These are phyloP conservation scores for Scaptomyza montana DNA, from an alignment of 1,140 invertebrate species.

Conservation along the genomic window DNA sequence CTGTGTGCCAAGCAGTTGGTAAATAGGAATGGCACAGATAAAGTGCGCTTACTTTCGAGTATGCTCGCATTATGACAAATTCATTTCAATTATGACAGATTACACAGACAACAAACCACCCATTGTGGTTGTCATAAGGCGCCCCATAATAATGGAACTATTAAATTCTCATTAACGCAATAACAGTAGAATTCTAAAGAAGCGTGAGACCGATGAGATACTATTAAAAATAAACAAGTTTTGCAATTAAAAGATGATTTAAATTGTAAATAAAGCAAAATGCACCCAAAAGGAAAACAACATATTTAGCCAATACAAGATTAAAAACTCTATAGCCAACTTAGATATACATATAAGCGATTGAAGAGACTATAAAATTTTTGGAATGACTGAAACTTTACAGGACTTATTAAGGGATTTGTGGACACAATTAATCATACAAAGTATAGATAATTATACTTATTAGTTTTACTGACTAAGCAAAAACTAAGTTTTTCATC, in stretches of 20 bases:
- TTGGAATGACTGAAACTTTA: too few relatives aligned
- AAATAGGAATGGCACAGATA: conserved; percentile 50
- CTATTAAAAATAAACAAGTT: neutral
- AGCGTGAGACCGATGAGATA: too few relatives aligned
- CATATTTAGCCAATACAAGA: too few relatives aligned
- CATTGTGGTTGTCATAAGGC: neutral
- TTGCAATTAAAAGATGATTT: too few relatives aligned
- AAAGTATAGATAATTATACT: neutral
- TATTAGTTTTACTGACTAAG: conserved; percentile 12
- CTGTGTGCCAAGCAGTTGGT: conserved; percentile 3
- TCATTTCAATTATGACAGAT: conserved; percentile 65
- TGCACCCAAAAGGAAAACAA: too few relatives aligned
- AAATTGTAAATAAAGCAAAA: neutral
- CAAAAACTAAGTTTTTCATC: conserved; percentile 9
- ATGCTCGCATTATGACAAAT: conserved; percentile 40
- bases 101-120: conserved; percentile 30
- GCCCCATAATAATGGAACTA: conserved; percentile 6
- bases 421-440: neutral
- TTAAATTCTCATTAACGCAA: conserved; percentile 7
- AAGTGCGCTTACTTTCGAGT: conserved; percentile 52
- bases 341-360: too few relatives aligned
- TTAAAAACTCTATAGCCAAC: too few relatives aligned
- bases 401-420: too few relatives aligned
- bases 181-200: neutral
- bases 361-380: too few relatives aligned